Evolutionary conservation across 2,888 invertebrate species (phyloP), one percentile per base, ranked within the genome.

Genomic region (Venustoraphidia nigricollis): DNA sequence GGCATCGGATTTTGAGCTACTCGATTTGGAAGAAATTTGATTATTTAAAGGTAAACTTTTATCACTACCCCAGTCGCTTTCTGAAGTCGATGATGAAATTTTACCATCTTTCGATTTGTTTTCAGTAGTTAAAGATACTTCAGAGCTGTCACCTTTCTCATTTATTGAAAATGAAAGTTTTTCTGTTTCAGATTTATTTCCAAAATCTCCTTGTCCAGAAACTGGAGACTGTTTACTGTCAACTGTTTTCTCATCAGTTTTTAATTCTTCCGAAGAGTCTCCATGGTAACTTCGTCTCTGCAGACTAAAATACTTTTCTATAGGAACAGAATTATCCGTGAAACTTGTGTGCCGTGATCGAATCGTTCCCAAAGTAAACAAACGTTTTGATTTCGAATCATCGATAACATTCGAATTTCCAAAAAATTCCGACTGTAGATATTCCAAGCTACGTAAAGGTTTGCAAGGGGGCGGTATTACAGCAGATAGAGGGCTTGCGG

Each of bases 61-160:
- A 10, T 47, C 47, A n/a, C 47, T 47, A 11, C 47, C 41, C 47
- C 47, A 47, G 43, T 47, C 42, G 27, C 41, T 47, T 42, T 17
- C 36, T 9, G 43, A 47, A 13, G 42, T 37, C 10, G 42, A 36
- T 9, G 40, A 36, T 6, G 11, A 36, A 17, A 13, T n/a, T 11
- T 40, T 40, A 34, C 34, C 44, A 8, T 13, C 35, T 10, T 44
- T 44, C 27, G 27, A 27, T 27, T 27, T 27, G 6, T 27, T 44
- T 34, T 42, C 42, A 34, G 34, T 42, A 10, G 17, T 42, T 17
- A 17, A 34, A 34, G 34, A 42, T 27, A 42, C 42, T 9, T 14
- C 27, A 9, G 42, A 34, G 34, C 42, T 42, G 10, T 17, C 14
- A 42, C 17, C 34, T 42, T 42, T 42, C 11, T 13, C 27, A 10